Evolutionary conservation across 2,888 invertebrate species (phyloP), one percentile per base, ranked within the genome.

Genomic region (Brachypterus glaber): DNA sequence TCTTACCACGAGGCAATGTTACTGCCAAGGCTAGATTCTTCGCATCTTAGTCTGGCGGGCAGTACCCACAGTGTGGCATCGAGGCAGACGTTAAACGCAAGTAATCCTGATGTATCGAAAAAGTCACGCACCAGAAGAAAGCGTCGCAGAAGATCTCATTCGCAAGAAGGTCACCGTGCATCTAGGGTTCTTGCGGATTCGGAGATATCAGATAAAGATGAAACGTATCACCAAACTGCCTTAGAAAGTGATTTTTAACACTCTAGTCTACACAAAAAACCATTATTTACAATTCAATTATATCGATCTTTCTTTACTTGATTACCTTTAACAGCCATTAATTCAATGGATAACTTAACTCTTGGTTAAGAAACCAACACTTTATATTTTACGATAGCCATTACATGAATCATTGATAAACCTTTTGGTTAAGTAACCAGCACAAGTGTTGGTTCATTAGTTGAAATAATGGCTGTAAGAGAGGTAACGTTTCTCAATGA

Each of bases 1-100:
- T 78, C 79, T 2, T 86, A 86, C 53, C 79, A 77, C 51, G 85
- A 84, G 65, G 86, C 85, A 18, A 68, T 86, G 38, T 70, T 77
- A 13, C 78, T 86, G 77, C 82, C 83, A 2, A 76, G 79, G 55
- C 53, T 82, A 25, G 77, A 75, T 49, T 60, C 71, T 3, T 78
- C 79, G 0, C 72, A 71, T 51, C 72, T 74, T 49, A 63, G 59
- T 43, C 47, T 64, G 33, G 51, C 58, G n/a, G 62, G 59, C 27
- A 63, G 63, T 44, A 42, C 57, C 33, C 58, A 54, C 30, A 62
- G 61, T 39, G 39, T 63, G 16, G 53, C 48, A 17, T 54, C 54
- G 26, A 52, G 53, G 36, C 49, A 48, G 16, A 56, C 52, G 33
- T 26, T 51, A 8, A 35, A 52, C 15, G 57, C 49, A 12, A 60